These are phyloP conservation scores for Meriones unguiculatus DNA, from an alignment of 2,113 vertebrate genomes.

Conservation along the genomic window DNA sequence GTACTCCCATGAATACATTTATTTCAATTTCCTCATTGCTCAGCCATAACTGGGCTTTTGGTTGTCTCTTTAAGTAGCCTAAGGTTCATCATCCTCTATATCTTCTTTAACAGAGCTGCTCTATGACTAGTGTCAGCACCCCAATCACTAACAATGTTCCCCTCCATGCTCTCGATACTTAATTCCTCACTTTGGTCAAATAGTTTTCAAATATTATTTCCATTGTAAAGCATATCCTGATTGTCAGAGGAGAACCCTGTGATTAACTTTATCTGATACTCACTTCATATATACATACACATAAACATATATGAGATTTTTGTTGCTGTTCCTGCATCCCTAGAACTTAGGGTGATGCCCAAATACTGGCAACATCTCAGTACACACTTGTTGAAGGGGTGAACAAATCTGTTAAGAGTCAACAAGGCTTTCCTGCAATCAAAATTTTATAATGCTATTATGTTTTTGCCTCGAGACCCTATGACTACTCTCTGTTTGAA, in stretches of 20 bases:
- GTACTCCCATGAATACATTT: neutral
- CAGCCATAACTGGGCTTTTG: neutral
- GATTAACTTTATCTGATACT: neutral
- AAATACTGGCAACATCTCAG: neutral
- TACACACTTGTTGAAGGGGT: neutral
- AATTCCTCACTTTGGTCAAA: neutral
- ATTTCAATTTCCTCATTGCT: neutral
- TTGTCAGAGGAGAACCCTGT: neutral
- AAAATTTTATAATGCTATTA: neutral
- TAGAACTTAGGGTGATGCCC: neutral
- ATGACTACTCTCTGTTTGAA: neutral
- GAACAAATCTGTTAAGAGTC: neutral
- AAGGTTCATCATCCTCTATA: neutral
- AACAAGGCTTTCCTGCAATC: neutral
- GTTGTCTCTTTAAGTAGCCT: neutral
- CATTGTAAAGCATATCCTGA: neutral
- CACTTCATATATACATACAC: too few relatives aligned
- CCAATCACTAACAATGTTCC: neutral
- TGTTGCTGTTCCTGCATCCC: neutral
- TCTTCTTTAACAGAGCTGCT: neutral
- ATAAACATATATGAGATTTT: too few relatives aligned
- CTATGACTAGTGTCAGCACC: rapidly evolving
- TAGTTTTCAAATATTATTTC: neutral
- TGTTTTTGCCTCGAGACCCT: neutral
- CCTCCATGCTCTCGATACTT: too few relatives aligned